Conservation (phyloP, 2,888 invertebrate species). For the Pachliopta kotzebuea region DNA sequence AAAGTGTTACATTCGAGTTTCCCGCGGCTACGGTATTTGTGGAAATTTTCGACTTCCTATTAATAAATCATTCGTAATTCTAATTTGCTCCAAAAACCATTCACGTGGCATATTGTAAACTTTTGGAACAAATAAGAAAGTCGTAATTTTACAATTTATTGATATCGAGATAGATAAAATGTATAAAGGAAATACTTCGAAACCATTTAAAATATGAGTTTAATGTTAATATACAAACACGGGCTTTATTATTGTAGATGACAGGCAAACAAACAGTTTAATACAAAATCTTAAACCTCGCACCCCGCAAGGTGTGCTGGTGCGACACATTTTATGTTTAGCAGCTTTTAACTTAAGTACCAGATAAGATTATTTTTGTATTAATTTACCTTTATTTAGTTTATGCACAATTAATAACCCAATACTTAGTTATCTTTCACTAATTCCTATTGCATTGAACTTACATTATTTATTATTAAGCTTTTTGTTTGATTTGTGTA, state of each 20-base stretch:
- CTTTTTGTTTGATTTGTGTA: slow-evolving; percentile 37
- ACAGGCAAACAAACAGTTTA: slow-evolving; percentile 42
- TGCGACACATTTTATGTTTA: slow-evolving; percentile 50
- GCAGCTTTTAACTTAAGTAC: slow-evolving; percentile 72
- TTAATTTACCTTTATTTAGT: slow-evolving; percentile 64
- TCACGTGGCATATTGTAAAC: slow-evolving; percentile 22
- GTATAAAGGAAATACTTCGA: slow-evolving; percentile 11
- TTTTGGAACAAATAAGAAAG: slow-evolving; percentile 30
- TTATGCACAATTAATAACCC: slow-evolving; percentile 69
- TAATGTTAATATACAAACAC: slow-evolving; percentile 5
- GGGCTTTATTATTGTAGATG: slow-evolving; percentile 35
- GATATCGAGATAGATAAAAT: slow-evolving; percentile 21
- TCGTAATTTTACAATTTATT: slow-evolving; percentile 23
- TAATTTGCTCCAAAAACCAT: slow-evolving; percentile 30
- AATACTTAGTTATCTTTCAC: slow-evolving; percentile 55
- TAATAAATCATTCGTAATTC: slow-evolving; percentile 29
- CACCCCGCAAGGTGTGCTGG: slow-evolving; percentile 44
- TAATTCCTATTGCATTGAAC: slow-evolving; percentile 46
- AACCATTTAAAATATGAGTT: neutral
- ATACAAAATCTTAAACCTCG: slow-evolving; percentile 45
- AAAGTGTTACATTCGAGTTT: slow-evolving; percentile 29
- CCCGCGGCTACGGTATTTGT: slow-evolving; percentile 34
- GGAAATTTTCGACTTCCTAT: slow-evolving; percentile 28
- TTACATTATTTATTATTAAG: slow-evolving; percentile 44
- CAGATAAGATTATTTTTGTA: slow-evolving; percentile 60